Percentiles rank a stretch among this genome's conserved stretches.
Evolutionary conservation across 2,888 invertebrate species (phyloP).

Genomic region (Dorcus hopei): DNA sequence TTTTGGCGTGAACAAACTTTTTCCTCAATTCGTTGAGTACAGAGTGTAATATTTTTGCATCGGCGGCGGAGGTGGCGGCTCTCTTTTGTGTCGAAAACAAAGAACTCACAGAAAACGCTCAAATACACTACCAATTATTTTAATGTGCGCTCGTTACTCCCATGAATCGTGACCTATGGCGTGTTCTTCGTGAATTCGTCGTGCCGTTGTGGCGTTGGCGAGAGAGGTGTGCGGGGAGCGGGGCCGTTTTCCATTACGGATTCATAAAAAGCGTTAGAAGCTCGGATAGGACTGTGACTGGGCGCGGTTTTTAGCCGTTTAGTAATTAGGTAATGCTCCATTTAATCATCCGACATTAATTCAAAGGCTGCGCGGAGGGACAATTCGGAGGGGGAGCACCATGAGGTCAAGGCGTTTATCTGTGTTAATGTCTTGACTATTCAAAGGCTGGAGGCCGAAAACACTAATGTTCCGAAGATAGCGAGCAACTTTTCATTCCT

Average conservation of each 20-base stretch:
- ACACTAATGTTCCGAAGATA: too few relatives aligned
- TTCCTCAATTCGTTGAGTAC: too few relatives aligned
- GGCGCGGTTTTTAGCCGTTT: neutral
- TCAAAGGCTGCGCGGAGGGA: neutral
- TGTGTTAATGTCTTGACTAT: neutral
- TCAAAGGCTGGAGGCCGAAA: neutral
- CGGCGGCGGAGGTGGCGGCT: neutral
- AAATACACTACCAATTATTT: conserved; percentile 28
- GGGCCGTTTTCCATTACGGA: neutral
- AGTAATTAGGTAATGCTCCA: neutral
- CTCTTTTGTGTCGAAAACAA: neutral
- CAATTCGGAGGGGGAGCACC: neutral
- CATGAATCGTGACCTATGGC: conserved; percentile 10
- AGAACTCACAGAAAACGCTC: neutral
- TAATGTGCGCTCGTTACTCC: conserved; percentile 27
- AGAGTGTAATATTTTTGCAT: too few relatives aligned
- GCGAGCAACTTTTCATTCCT: too few relatives aligned
- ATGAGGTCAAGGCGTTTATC: neutral
- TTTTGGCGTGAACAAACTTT: too few relatives aligned
- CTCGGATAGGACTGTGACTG: neutral
- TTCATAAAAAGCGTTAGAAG: neutral
- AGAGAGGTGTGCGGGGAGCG: neutral
- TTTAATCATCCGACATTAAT: neutral
- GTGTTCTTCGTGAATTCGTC: conserved; percentile 3
- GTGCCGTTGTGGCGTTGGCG: neutral